Evolutionary conservation across 23 tunicate genomes (phyloP).

Genomic region (Styela clava): DNA sequence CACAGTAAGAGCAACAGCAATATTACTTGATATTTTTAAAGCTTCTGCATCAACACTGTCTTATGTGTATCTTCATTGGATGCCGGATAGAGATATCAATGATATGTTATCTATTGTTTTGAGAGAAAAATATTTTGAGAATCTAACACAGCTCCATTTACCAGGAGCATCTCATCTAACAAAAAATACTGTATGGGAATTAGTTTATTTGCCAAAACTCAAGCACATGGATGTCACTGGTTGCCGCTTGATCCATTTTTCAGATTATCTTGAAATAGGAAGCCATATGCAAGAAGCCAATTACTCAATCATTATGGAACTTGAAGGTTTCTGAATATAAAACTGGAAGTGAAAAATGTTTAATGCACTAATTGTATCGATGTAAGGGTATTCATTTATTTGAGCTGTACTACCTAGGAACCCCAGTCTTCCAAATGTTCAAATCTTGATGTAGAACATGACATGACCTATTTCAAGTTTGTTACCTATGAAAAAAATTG

Average conservation of each 20-base stretch:
- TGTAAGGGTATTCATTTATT: too few relatives aligned
- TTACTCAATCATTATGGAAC: background rate
- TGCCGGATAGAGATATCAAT: slow-evolving; percentile 2
- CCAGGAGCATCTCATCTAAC: background rate
- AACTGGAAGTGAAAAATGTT: too few relatives aligned
- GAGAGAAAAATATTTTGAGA: background rate
- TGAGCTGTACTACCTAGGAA: too few relatives aligned
- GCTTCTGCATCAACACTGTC: background rate
- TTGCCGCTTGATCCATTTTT: background rate
- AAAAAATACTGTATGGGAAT: slow-evolving; percentile 1
- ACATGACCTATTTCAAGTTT: too few relatives aligned
- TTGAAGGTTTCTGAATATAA: background rate
- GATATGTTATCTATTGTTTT: background rate
- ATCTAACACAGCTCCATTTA: background rate
- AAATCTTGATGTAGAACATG: too few relatives aligned
- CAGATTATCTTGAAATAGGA: background rate
- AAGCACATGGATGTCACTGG: slow-evolving; percentile 2
- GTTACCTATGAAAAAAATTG: too few relatives aligned
- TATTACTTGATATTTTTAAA: background rate
- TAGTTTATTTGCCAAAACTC: background rate
- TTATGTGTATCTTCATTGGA: background rate
- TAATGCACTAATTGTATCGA: too few relatives aligned
- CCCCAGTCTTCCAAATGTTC: too few relatives aligned
- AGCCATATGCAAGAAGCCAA: background rate
- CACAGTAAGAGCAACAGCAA: background rate